Evolutionary conservation across 2,888 invertebrate species (phyloP).

Genomic region (Dorcus hopei): DNA sequence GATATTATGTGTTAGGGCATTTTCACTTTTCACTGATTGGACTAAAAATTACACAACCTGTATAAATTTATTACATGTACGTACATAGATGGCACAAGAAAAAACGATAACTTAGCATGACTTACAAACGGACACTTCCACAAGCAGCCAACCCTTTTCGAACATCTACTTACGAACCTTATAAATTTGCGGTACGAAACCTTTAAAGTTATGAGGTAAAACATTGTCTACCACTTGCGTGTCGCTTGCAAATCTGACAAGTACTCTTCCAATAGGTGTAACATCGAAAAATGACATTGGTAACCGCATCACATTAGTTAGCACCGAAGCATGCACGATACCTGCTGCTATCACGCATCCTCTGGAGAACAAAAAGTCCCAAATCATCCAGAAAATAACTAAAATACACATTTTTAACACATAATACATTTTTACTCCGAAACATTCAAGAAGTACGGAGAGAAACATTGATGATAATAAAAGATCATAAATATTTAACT

Average conservation of each 20-base stretch:
- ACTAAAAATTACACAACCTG: too few species aligned
- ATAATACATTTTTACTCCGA: too few species aligned
- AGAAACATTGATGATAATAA: too few species aligned
- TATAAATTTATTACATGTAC: too few species aligned
- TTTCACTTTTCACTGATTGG: too few species aligned
- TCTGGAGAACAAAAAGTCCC: constrained; percentile 34
- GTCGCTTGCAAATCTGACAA: constrained; percentile 70
- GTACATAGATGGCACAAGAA: too few species aligned
- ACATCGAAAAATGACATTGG: constrained; percentile 73
- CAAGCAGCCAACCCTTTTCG: too few species aligned
- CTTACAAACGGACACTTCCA: too few species aligned
- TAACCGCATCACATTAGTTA: constrained; percentile 60
- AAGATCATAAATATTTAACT: too few species aligned
- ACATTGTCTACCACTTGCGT: constrained; percentile 22
- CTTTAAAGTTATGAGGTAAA: constrained; percentile 11
- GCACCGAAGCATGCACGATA: constrained; percentile 55
- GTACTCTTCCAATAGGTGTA: constrained; percentile 70
- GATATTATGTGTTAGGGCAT: too few species aligned
- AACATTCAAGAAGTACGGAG: too few species aligned
- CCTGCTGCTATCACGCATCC: constrained; percentile 53
- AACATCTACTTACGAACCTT: constrained; percentile 10
- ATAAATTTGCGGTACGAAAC: constrained; percentile 7
- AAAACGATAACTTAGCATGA: too few species aligned
- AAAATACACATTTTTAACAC: background rate
- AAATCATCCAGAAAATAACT: constrained; percentile 6